phyloP scores from a whole-genome alignment of 92 coral and sea anemone genomes.

The Metridium senile region DNA sequence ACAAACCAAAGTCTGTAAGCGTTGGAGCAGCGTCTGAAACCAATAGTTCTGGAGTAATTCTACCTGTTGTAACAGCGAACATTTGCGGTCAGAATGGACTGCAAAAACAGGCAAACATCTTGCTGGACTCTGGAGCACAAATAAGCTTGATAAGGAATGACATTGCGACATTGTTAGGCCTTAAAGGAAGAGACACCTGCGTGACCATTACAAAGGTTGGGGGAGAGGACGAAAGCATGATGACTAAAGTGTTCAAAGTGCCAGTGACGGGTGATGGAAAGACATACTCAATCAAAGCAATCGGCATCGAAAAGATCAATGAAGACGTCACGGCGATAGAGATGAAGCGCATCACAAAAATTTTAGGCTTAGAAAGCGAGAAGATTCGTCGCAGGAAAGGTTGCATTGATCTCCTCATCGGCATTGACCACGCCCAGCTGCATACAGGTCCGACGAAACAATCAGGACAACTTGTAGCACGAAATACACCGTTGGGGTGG shows the following conservation, averaged over 20 bases:
- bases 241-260: constrained; percentile 47
- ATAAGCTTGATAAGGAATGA: constrained; percentile 27
- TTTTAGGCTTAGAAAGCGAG: background rate
- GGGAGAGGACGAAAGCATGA: constrained; percentile 39
- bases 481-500: constrained; percentile 58
- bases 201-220: constrained; percentile 53
- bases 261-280: background rate
- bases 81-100: constrained; percentile 16
- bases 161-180: background rate
- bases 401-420: constrained; percentile 57
- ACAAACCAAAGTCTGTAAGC: background rate
- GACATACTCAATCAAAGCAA: constrained; percentile 39
- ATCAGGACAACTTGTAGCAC: constrained; percentile 46
- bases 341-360: background rate
- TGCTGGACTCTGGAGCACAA: constrained; percentile 69
- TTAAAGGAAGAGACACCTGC: constrained; percentile 21
- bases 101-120: constrained; percentile 41
- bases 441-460: constrained; percentile 66
- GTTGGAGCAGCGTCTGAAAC: constrained; percentile 20
- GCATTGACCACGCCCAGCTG: constrained; percentile 64
- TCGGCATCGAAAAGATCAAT: constrained; percentile 62
- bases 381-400: constrained; percentile 50
- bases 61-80: constrained; percentile 52
- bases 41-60: constrained; percentile 23
- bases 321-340: constrained; percentile 44